Percentiles rank a stretch among this genome's conserved stretches.
Conservation (phyloP, 2,888 invertebrate species). For the Pristionchus maxplancki region DNA sequence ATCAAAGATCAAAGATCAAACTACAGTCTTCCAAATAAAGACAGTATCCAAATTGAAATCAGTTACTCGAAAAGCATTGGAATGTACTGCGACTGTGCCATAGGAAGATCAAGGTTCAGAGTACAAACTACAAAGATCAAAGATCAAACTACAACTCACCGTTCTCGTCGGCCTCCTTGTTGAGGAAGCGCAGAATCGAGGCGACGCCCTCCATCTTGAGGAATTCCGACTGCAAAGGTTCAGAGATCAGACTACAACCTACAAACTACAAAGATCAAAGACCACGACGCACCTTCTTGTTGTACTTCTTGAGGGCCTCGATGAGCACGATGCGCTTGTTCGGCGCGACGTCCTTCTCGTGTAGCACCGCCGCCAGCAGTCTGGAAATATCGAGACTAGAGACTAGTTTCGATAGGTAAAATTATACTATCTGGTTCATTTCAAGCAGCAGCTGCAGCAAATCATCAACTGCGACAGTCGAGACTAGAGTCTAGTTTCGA, state of each 20-base stretch:
- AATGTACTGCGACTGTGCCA: no score
- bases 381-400: neutral
- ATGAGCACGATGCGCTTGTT: conserved; percentile 42
- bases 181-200: conserved; percentile 16
- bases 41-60: neutral
- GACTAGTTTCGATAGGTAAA: neutral
- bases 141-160: neutral
- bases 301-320: conserved; percentile 39
- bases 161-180: conserved; percentile 40
- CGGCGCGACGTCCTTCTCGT: conserved; percentile 30
- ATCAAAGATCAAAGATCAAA: neutral
- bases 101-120: neutral
- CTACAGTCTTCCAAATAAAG: neutral
- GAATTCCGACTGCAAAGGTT: neutral
- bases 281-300: conserved; percentile 29
- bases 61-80: no score
- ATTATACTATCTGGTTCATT: no score
- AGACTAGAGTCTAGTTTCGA: no score
- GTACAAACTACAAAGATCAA: neutral
- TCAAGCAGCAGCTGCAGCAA: no score
- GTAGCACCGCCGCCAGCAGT: neutral
- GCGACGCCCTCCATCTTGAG: conserved; percentile 1
- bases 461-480: no score
- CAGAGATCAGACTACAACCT: neutral
- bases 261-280: conserved; percentile 13